Evolutionary conservation across 2,888 invertebrate species (phyloP), one percentile per base, ranked within the genome.

Genomic region (Linnaemya vulpina): DNA sequence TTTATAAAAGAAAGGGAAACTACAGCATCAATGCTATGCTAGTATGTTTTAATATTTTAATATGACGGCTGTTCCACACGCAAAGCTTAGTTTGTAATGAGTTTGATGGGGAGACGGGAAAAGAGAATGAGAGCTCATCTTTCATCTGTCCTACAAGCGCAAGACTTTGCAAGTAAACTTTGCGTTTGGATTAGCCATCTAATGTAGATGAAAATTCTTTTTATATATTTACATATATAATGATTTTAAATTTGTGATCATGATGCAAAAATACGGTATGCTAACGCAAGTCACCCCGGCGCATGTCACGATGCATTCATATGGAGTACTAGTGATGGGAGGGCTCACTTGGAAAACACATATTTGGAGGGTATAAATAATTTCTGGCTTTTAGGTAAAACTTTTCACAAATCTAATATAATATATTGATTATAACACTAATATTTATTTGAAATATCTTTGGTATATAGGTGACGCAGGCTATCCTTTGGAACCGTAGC

Each of bases 331-430:
- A 79, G 78, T 49, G 63, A 78, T 51, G 30, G 77, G 4, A 53
- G 58, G 53, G 71, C 75, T 49, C 78, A 74, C 53, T 20, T 83
- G 35, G 78, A 74, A 65, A 17, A 49, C 20, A 60, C 20, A 20
- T 76, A 76, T 58, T 67, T 76, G 65, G 20, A 76, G 22, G 67
- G 76, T 53, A n/a, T 13, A 35, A 30, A 17, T 9, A 77, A 70
- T 49, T 80, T 76, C 30, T 79, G 82, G 85, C 35, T 82, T 22
- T 70, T 82, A 68, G 73, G 77, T 77, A 75, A 60, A 73, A n/a
- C 55, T 4, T 62, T 62, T 62, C 17, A 1, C 17, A 46, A 46
- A 15, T 17, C 4, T 10, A 38, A 38, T 58, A 17, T 60, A 35
- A 60, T 9, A n/a, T 17, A 30, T 30, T 30, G 30, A 30, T 5